These are phyloP conservation scores for Protodeltote pygarga DNA, from an alignment of 2,888 invertebrate species.

Conservation along the genomic window DNA sequence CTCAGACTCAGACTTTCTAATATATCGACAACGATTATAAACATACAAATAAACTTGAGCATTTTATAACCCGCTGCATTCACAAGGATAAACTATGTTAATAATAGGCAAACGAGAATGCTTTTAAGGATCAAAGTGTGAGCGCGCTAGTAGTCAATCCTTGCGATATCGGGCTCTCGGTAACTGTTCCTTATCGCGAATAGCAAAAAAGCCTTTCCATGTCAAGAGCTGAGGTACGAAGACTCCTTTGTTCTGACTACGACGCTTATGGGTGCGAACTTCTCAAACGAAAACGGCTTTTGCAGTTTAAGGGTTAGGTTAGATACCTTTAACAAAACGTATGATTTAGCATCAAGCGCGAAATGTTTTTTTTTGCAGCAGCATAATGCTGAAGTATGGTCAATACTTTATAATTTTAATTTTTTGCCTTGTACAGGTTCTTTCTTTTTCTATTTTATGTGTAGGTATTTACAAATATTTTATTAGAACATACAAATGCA, in stretches of 20 bases:
- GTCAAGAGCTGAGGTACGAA: constrained; percentile 80
- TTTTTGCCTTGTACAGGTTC: too few species aligned
- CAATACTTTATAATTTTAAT: too few species aligned
- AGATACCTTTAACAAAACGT: too few species aligned
- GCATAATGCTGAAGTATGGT: too few species aligned
- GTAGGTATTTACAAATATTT: too few species aligned
- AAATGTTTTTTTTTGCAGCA: too few species aligned
- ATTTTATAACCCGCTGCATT: constrained; percentile 34
- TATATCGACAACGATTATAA: constrained; percentile 20
- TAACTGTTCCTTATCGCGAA: constrained; percentile 75
- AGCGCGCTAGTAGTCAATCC: constrained; percentile 60
- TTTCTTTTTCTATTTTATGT: too few species aligned
- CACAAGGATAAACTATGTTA: constrained; percentile 42
- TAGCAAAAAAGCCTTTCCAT: constrained; percentile 83
- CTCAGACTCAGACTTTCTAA: constrained; percentile 28
- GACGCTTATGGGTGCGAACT: constrained; percentile 48
- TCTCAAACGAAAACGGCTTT: constrained; percentile 34
- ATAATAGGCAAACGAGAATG: constrained; percentile 56
- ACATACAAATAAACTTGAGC: constrained; percentile 28
- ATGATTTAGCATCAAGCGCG: background rate
- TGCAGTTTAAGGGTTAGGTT: constrained; percentile 34
- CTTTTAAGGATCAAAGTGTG: constrained; percentile 71
- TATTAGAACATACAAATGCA: too few species aligned
- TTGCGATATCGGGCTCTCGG: constrained; percentile 60
- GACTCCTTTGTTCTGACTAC: constrained; percentile 74